Base-by-base conservation (phyloP, 2,113 vertebrate species). In the Collichthys lucidus region DNA sequence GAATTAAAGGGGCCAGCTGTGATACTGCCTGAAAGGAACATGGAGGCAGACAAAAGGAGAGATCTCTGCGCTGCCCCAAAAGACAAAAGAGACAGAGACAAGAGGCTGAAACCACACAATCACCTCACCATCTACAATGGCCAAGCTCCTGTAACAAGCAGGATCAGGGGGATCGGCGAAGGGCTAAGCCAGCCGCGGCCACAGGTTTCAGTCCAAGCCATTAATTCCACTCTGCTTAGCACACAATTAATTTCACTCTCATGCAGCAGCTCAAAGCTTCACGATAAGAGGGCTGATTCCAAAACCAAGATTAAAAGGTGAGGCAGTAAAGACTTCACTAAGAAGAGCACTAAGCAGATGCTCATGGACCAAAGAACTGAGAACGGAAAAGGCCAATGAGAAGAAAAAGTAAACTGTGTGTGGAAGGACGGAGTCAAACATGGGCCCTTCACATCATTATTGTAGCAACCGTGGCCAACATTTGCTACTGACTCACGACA, bases 1-100 rank as follows among this genome's bases (percentile, higher is more conserved):
- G 96, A 98, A 97, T 95, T 93, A 0, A 92, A 96, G 93, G 79
- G 94, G 94, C 96, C 97, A 99, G 97, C 98, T 99, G 97, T 97
- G 96, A 97, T 96, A 96, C 96, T 92, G 91, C 94, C 93, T 96
- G 95, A 95, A 96, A 96, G 95, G 92, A 96, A 98, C 96, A 94
- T 89, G 92, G 70, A 63, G 53, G 77, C 92, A 95, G 95, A 91
- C 94, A 93, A 96, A 95, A 93, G 91, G 72, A 79, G 85, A 87
- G 93, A 92, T 93, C 92, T 93, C 94, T 92, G 96, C 86, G 88
- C 96, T 95, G 93, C 91, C 86, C 93, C 80, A 42, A 90, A 94
- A 96, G 92, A 95, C 94, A 96, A 96, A 95, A 92, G 95, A 93
- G 92, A 92, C 89, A 93, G 89, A 96, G 90, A 95, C 94, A 95